A percentile compares a stretch with the other conserved stretches of the same genome.
These are phyloP conservation scores for Tauraco hartlaubi DNA, from an alignment of 2,797 vertebrate genomes.

Conservation along the genomic window DNA sequence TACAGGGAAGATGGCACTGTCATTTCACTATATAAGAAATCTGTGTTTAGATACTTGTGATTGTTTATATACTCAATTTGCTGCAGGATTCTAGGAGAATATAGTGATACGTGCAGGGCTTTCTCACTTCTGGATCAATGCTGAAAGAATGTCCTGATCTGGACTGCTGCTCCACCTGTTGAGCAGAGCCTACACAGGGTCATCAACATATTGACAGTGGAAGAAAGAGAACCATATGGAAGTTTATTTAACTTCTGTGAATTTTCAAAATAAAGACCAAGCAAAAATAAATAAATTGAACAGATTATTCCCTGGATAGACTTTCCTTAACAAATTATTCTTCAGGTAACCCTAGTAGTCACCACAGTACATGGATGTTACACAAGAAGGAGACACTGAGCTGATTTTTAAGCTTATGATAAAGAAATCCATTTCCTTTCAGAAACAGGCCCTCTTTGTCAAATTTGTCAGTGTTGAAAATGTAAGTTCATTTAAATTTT, in stretches of 20 bases:
- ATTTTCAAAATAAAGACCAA: not conserved
- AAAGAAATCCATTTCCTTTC: not conserved
- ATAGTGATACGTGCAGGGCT: not conserved
- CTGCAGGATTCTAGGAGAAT: not conserved
- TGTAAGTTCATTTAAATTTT: not conserved
- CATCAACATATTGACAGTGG: not conserved
- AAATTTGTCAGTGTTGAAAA: not conserved
- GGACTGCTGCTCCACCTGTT: not conserved
- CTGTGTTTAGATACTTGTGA: not conserved
- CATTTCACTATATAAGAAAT: not conserved
- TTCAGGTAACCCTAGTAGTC: not conserved
- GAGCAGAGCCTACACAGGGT: not conserved
- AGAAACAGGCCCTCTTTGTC: not conserved
- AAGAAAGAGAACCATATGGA: not conserved
- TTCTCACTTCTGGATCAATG: not conserved
- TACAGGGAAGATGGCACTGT: not conserved
- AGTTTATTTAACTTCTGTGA: not conserved
- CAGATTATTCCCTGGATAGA: not conserved
- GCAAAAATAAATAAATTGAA: not conserved
- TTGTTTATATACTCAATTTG: not conserved
- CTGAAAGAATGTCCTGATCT: not conserved
- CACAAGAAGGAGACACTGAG: not conserved
- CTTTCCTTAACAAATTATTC: not conserved
- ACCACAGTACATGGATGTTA: not conserved
- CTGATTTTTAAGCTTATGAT: not conserved